These are phyloP conservation scores for Xiphophorus maculatus DNA, from an alignment of 2,113 vertebrate species.

Conservation along the genomic window DNA sequence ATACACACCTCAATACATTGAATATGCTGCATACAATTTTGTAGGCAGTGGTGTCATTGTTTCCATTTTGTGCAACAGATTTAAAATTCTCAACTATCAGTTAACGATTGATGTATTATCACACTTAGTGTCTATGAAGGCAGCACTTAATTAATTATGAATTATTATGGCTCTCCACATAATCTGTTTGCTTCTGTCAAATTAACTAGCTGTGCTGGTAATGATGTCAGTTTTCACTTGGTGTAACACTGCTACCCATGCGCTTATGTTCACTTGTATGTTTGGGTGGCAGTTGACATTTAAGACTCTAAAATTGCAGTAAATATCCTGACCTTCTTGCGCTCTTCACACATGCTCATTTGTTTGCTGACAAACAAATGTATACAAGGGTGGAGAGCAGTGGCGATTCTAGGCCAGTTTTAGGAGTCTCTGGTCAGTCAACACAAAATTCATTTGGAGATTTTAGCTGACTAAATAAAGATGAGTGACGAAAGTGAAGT, in stretches of 20 bases:
- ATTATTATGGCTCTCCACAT: constrained; percentile 5
- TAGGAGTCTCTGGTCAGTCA: no score
- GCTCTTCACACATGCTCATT: constrained; percentile 1
- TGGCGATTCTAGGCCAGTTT: no score
- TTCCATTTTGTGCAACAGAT: not conserved
- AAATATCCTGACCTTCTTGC: not conserved
- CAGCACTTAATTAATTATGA: constrained; percentile 7
- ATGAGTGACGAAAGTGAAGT: no score
- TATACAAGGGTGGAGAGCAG: not conserved
- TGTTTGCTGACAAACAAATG: not conserved
- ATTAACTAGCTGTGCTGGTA: constrained; percentile 19
- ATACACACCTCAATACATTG: no score
- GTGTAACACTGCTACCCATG: constrained; percentile 28
- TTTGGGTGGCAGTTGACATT: constrained; percentile 21
- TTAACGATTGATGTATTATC: not conserved
- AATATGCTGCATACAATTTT: not conserved
- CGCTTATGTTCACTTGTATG: constrained; percentile 38
- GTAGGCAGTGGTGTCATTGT: not conserved
- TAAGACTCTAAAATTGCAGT: not conserved
- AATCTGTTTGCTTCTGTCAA: constrained; percentile 14
- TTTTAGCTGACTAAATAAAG: no score
- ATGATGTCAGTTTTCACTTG: constrained; percentile 39
- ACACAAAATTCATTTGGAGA: no score
- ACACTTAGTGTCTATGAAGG: not conserved
- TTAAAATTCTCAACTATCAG: not conserved